Conservation (phyloP, 2,797 vertebrate species). For the Knipowitschia caucasica region DNA sequence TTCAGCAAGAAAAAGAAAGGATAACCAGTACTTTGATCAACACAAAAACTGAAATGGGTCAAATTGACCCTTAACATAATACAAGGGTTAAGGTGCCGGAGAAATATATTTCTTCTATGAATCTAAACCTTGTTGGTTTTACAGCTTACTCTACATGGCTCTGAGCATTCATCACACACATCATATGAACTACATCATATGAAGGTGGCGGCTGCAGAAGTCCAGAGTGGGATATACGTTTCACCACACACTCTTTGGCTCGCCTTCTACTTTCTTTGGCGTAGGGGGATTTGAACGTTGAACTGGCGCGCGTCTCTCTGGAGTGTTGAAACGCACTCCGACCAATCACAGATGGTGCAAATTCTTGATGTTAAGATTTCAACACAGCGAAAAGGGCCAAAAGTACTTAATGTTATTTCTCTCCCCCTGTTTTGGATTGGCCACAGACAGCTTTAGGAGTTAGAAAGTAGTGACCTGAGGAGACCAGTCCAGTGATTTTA, state of each 20-base stretch:
- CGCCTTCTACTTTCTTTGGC: constrained; percentile 60
- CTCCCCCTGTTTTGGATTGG: constrained; percentile 41
- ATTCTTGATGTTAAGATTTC: constrained; percentile 42
- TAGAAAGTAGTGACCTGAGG: constrained; percentile 51
- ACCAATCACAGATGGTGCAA: constrained; percentile 33
- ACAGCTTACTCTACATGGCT: constrained; percentile 8
- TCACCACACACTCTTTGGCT: constrained; percentile 41
- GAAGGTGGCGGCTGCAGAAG: constrained; percentile 22
- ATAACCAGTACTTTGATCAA: too few species aligned
- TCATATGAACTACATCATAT: constrained; percentile 29
- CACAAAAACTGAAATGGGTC: too few species aligned
- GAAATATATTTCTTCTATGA: constrained; percentile 21
- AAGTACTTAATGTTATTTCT: constrained; percentile 53
- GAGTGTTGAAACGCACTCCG: constrained; percentile 26
- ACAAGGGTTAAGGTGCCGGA: too few species aligned
- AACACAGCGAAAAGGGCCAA: constrained; percentile 38
- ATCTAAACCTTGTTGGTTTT: constrained; percentile 28
- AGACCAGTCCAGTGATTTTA: constrained; percentile 48
- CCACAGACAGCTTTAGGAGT: constrained; percentile 55
- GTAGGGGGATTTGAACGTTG: constrained; percentile 40
- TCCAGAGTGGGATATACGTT: constrained; percentile 33
- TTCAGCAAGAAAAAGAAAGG: too few species aligned
- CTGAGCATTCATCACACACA: constrained; percentile 19
- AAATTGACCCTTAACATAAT: too few species aligned
- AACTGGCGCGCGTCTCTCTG: constrained; percentile 26